These are phyloP conservation scores for Pseudopipra pipra DNA, from an alignment of 2,113 vertebrate species.

Conservation along the genomic window DNA sequence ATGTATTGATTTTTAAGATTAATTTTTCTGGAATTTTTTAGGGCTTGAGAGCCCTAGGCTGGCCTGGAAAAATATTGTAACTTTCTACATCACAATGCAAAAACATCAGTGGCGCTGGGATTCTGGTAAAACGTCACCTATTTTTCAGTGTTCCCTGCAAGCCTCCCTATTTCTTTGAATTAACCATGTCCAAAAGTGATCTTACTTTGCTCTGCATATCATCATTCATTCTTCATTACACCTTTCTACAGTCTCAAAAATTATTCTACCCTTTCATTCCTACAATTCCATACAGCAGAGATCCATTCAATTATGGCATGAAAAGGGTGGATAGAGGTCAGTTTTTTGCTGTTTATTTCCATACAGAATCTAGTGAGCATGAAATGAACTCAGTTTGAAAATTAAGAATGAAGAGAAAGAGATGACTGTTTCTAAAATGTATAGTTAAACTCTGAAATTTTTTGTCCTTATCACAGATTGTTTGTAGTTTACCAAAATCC, in stretches of 20 bases:
- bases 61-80: conserved; percentile 68
- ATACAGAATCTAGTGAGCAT: not conserved
- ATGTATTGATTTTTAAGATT: not conserved
- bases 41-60: conserved; percentile 73
- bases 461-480: not conserved
- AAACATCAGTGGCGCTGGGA: conserved; percentile 75
- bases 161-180: not conserved
- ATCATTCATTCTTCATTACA: not conserved
- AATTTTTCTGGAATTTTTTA: conserved; percentile 60
- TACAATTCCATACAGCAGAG: not conserved
- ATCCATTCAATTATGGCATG: not conserved
- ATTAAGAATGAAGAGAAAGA: not conserved
- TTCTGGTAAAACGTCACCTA: conserved; percentile 74
- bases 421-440: not conserved
- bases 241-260: not conserved
- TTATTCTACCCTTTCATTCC: not conserved
- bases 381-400: not conserved
- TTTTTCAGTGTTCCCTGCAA: not conserved
- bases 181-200: not conserved
- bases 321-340: not conserved
- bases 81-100: conserved; percentile 75
- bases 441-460: not conserved
- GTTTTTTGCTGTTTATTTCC: not conserved
- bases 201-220: not conserved
- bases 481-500: not conserved